Evolutionary conservation across 2,113 vertebrate species (phyloP).

Genomic region (Limnothrissa miodon): DNA sequence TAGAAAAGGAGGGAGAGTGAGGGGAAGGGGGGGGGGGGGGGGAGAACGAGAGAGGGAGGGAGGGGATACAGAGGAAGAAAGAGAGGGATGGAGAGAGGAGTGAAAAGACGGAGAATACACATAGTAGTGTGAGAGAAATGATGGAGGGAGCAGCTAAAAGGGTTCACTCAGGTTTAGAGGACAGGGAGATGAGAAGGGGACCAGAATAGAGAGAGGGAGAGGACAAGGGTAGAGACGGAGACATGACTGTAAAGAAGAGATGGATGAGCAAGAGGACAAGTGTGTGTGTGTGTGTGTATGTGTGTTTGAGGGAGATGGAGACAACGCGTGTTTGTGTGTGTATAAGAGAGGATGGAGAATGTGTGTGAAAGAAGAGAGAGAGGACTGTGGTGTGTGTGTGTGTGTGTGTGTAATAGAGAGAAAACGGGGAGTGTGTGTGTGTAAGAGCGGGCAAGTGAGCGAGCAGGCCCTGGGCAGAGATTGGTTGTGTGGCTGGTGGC

Average conservation of each 20-base stretch:
- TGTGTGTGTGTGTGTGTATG: not conserved
- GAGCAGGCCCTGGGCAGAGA: not conserved
- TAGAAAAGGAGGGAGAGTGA: not conserved
- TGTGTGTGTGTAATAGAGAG: not conserved
- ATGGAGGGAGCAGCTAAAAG: not conserved
- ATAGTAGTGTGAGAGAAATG: not conserved
- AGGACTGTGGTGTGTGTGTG: not conserved
- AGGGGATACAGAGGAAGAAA: not conserved
- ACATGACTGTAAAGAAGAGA: not conserved
- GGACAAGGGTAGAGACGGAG: conserved; percentile 5
- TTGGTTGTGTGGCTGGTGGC: not conserved
- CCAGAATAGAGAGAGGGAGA: not conserved
- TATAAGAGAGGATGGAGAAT: not conserved
- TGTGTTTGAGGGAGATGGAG: not conserved
- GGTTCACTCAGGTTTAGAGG: not conserved
- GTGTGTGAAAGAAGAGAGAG: not conserved
- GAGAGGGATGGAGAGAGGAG: not conserved
- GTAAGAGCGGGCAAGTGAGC: not conserved
- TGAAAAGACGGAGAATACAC: not conserved
- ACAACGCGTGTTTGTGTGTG: not conserved
- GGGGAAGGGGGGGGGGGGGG: not conserved
- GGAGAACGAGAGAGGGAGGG: not conserved
- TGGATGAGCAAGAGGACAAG: not conserved
- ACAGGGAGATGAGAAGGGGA: not conserved
- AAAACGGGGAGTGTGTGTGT: not conserved